Conservation (phyloP, 2,888 invertebrate species). For the Byasa hedistus region DNA sequence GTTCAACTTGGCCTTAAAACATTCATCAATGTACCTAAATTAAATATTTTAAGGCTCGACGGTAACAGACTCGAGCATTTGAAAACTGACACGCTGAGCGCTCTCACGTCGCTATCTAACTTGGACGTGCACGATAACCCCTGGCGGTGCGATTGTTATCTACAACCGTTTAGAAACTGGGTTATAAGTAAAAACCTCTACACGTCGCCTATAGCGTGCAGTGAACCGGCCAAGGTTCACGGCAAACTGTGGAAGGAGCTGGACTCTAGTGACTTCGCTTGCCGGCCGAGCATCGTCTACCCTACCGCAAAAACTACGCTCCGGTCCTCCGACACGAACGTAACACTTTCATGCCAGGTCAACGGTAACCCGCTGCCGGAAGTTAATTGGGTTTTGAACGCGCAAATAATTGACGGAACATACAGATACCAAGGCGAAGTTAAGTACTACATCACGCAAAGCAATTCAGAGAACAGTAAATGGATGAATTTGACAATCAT, state of each 20-base stretch:
- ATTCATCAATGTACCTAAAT: constrained; percentile 84
- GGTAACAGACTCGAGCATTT: constrained; percentile 87
- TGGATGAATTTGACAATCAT: constrained; percentile 86
- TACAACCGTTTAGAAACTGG: constrained; percentile 89
- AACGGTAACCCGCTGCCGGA: constrained; percentile 88
- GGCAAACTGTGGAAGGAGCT: constrained; percentile 87
- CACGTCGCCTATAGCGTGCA: constrained; percentile 86
- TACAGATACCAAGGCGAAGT: constrained; percentile 73
- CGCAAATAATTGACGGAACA: constrained; percentile 79
- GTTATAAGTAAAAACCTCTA: constrained; percentile 86
- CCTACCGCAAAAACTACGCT: constrained; percentile 80
- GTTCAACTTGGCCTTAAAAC: constrained; percentile 84
- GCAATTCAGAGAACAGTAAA: constrained; percentile 61
- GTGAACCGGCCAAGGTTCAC: constrained; percentile 83
- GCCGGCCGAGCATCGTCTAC: constrained; percentile 86
- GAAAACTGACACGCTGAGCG: constrained; percentile 82
- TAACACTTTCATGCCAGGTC: constrained; percentile 87
- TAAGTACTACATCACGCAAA: constrained; percentile 68
- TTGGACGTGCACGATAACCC: constrained; percentile 89
- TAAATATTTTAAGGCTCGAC: constrained; percentile 85
- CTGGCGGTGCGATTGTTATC: constrained; percentile 93
- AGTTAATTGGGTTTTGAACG: constrained; percentile 86
- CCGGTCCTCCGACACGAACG: constrained; percentile 82
- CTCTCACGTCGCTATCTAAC: constrained; percentile 84
- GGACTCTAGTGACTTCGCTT: constrained; percentile 88